Evolutionary conservation across 2,888 invertebrate species (phyloP).

Genomic region (Mesoligia furuncula): DNA sequence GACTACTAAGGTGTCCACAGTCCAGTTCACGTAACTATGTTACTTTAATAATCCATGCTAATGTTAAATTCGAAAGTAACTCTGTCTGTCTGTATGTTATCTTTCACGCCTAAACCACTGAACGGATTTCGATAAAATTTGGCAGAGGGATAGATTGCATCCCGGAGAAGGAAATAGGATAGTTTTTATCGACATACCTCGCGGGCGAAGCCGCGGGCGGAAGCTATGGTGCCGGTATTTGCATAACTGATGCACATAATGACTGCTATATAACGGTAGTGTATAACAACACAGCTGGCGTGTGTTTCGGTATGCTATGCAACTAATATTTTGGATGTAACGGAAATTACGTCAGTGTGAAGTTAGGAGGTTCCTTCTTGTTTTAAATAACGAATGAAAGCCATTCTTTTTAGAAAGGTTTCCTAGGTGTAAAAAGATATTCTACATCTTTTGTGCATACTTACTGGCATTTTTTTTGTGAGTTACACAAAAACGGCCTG

Average conservation of each 20-base stretch:
- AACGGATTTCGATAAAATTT: too few relatives aligned
- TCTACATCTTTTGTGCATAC: background rate
- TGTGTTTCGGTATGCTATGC: background rate
- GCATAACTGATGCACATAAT: conserved; percentile 35
- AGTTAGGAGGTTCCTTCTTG: background rate
- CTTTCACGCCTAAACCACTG: too few relatives aligned
- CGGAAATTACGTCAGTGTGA: background rate
- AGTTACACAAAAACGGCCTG: too few relatives aligned
- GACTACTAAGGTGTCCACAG: background rate
- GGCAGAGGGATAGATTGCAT: too few relatives aligned
- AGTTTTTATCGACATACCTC: too few relatives aligned
- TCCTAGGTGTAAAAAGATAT: background rate
- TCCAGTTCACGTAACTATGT: background rate
- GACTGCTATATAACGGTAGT: conserved; percentile 2
- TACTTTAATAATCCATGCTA: too few relatives aligned
- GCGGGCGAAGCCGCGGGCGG: too few relatives aligned
- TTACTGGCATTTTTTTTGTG: background rate
- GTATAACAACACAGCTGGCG: conserved; percentile 8
- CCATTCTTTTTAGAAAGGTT: background rate
- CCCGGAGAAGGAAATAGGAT: too few relatives aligned
- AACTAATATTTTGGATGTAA: background rate
- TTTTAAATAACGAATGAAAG: background rate
- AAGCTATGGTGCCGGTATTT: conserved; percentile 12
- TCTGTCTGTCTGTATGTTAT: too few relatives aligned
- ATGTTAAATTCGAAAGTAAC: too few relatives aligned